Evolutionary conservation across 2,888 invertebrate genomes (phyloP), one percentile per base, ranked within the genome.

Genomic region (Clunio marinus): DNA sequence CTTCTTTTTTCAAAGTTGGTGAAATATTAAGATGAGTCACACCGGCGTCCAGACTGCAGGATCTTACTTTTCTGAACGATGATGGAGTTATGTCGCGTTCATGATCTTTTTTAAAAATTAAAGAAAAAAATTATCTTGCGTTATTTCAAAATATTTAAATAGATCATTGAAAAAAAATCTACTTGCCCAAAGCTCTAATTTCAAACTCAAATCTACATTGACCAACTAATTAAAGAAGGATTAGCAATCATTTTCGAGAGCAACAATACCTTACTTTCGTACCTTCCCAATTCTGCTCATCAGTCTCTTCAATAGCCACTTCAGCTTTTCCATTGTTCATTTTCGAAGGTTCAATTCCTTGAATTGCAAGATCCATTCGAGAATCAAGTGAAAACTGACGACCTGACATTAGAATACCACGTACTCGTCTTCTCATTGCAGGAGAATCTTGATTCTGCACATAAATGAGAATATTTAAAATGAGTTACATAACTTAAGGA

Each of bases 371-470:
- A 76, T 94, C 94, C 86, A 94, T 88, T 74, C 91, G 87, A 0
- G 94, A 94, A 79, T 95, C 95, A 72, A 95, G 80, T 0, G 93
- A 94, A 77, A 90, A 93, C 78, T 93, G 93, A 78, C 93, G 93
- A 37, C 93, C 93, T 1, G 91, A 88, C 88, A 92, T 91, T 73
- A 93, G 82, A 76, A 94, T 93, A 7, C 93, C 93, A 25, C 88
- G 85, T 72, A 94, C 90, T 57, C 93, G 85, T 17, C 93, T 84
- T 28, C 93, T 83, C 87, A 93, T 91, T 59, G 91, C 92, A 84
- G 79, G 73, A 75, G 81, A 80, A 67, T 80, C 78, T 71, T 80
- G 78, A 69, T 77, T 77, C 79, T 79, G 69, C 2, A 70, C 60
- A 22, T 5, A 27, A 37, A 24, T 27, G 4, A 17, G 25, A 67